Base-by-base conservation (phyloP, 1,140 invertebrate genomes). In the Drosophila saltans region DNA sequence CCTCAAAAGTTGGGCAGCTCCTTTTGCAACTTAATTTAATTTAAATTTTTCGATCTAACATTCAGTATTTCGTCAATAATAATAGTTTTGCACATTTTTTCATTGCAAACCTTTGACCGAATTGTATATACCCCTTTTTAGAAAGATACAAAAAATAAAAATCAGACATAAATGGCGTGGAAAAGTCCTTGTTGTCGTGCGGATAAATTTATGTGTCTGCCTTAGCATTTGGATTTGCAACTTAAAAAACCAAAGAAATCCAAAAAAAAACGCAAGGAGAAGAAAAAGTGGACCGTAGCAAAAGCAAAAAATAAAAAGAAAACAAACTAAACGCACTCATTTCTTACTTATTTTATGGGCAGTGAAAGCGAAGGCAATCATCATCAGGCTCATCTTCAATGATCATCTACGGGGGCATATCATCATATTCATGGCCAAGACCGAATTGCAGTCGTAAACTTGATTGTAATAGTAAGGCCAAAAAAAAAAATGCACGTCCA, bases 391-490 rank as follows among this genome's bases (percentile, higher is more conserved):
- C 63, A 67, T 58, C 55, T 66, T 21, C 63, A 56, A 69, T 78
- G 70, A 66, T 76, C 72, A 40, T 66, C 72, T 79, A 43, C 45
- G 67, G 57, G 26, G 57, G 26, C 10, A 40, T 55, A 88, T 83
- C 80, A 77, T 86, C 80, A 69, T 81, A 69, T 83, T 83, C 83
- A 89, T 88, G 78, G 83, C 57, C 82, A 88, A 72, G 69, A 66
- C 65, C 9, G 72, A 86, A 88, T 88, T 71, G 84, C 80, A 78
- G 68, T 88, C 84, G 71, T 88, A 88, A 88, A 88, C 84, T 89
- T 88, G 84, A 88, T 88, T 88, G 84, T 88, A 84, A 88, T 88
- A 81, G 84, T 81, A 84, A 81, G 59, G 66, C 3, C 33, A 36
- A 36, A 5, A 36, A 36, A 36, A 36, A 36, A 36, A 36, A 36